Percentiles rank a stretch among this genome's conserved stretches.
phyloP scores from a whole-genome alignment of 2,113 vertebrate species.

The Pipra filicauda region DNA sequence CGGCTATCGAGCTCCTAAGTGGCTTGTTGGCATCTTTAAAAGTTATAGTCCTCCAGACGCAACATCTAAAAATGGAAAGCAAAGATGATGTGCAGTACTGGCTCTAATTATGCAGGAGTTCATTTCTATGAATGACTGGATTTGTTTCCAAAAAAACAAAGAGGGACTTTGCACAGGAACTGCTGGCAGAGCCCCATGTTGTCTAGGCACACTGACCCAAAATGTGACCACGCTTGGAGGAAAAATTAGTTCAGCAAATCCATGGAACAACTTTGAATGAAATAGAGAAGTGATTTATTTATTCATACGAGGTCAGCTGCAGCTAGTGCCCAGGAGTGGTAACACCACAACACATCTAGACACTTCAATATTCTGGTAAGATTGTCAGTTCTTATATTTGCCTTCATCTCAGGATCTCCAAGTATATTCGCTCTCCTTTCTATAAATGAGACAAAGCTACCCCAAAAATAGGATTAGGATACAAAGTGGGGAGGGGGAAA shows the following conservation, averaged over 20 bases:
- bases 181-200: conserved; percentile 16
- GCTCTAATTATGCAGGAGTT: conserved; percentile 47
- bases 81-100: conserved; percentile 20
- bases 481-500: background rate
- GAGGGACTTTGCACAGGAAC: background rate
- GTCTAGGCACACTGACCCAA: conserved; percentile 55
- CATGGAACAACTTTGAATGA: background rate
- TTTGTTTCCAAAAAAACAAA: conserved; percentile 29
- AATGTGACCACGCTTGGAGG: conserved; percentile 11
- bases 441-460: background rate
- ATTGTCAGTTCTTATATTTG: background rate
- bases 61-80: conserved; percentile 56
- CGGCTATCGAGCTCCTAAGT: conserved; percentile 49
- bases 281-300: background rate
- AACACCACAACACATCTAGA: background rate
- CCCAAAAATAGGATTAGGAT: background rate
- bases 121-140: conserved; percentile 53
- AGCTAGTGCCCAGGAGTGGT: background rate
- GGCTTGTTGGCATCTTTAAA: conserved; percentile 61
- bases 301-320: background rate
- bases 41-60: conserved; percentile 49
- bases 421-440: background rate
- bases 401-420: background rate
- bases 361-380: background rate
- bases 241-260: conserved; percentile 18